Evolutionary conservation across 1,140 invertebrate species (phyloP).

Genomic region (Bombus ignitus): DNA sequence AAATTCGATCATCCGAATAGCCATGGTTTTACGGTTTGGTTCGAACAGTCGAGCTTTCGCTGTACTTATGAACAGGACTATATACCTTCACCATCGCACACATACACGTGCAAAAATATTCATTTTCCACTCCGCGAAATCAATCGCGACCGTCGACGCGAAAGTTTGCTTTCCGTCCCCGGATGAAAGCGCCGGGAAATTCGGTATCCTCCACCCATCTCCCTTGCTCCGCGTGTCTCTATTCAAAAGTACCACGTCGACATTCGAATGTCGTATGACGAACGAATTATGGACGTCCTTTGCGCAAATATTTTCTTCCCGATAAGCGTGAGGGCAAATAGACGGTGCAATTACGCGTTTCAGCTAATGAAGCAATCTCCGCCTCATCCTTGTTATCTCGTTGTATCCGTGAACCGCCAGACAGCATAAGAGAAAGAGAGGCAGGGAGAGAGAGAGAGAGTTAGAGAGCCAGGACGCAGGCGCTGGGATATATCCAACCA

Average conservation of each 20-base stretch:
- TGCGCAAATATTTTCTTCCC: conserved; percentile 23
- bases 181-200: conserved; percentile 2
- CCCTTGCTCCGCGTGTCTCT: background rate
- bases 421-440: background rate
- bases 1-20: too few relatives aligned
- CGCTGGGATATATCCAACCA: conserved; percentile 16
- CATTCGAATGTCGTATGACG: background rate
- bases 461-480: background rate
- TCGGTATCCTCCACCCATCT: background rate
- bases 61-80: too few relatives aligned
- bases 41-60: too few relatives aligned
- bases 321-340: conserved; percentile 43
- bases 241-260: background rate
- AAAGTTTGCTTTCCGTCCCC: conserved; percentile 7
- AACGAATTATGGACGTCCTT: conserved; percentile 33
- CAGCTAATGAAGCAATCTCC: conserved; percentile 53
- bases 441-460: background rate
- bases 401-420: background rate
- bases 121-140: background rate
- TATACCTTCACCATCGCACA: too few relatives aligned
- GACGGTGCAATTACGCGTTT: conserved; percentile 42
- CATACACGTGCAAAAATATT: background rate
- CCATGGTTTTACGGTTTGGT: too few relatives aligned
- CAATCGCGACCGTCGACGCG: background rate
- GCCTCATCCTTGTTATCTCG: conserved; percentile 41